Conservation (phyloP, 2,113 vertebrate genomes). For the Pyxicephalus adspersus region DNA sequence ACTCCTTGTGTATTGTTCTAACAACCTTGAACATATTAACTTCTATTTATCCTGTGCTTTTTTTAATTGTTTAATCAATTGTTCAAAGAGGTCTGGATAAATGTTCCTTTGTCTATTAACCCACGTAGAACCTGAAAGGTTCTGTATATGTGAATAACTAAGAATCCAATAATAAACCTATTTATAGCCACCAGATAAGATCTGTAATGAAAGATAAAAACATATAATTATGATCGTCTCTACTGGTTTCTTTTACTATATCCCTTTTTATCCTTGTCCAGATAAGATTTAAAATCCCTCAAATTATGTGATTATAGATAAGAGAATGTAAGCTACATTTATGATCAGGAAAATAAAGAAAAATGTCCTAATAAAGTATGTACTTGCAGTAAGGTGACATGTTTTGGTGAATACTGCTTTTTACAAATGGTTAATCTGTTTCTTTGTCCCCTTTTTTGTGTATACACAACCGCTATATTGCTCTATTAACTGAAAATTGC, state of each 20-base stretch:
- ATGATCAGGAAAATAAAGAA: constrained; percentile 11
- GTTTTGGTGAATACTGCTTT: background rate
- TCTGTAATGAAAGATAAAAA: background rate
- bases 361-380: background rate
- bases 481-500: constrained; percentile 22
- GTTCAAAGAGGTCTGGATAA: constrained; percentile 37
- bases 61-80: constrained; percentile 56
- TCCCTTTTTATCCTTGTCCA: background rate
- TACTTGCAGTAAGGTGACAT: background rate
- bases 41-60: constrained; percentile 50
- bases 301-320: constrained; percentile 43
- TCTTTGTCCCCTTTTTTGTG: background rate
- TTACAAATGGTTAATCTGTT: background rate
- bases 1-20: constrained; percentile 44
- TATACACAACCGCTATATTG: background rate
- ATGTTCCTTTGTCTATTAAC: constrained; percentile 41
- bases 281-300: constrained; percentile 15
- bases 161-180: background rate
- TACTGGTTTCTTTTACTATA: constrained; percentile 5
- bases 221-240: background rate
- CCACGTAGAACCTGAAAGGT: background rate
- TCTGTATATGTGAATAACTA: background rate
- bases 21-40: constrained; percentile 56
- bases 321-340: background rate
- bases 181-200: background rate